Percentiles rank a stretch among this genome's conserved stretches.
Evolutionary conservation across 2,888 invertebrate species (phyloP).

Genomic region (Oscheius sp.): DNA sequence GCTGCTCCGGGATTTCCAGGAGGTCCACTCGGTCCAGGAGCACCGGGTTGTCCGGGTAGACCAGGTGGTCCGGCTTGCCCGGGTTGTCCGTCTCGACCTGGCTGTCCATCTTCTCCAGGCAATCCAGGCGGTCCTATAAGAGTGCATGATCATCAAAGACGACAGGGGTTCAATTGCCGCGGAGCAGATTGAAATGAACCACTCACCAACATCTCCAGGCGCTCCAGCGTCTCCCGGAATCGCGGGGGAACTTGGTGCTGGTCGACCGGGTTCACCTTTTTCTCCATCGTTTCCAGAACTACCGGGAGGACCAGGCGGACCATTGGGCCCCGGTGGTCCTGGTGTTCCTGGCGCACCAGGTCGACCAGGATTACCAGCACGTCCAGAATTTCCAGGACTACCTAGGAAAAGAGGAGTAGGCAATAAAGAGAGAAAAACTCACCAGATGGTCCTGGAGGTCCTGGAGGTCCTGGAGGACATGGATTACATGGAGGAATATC

Average conservation of each 20-base stretch:
- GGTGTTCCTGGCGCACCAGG: slow-evolving; percentile 55
- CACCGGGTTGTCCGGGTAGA: slow-evolving; percentile 63
- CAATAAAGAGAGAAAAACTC: background rate
- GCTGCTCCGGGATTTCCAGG: slow-evolving; percentile 45
- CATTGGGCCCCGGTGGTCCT: slow-evolving; percentile 49
- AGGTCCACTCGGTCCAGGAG: slow-evolving; percentile 54
- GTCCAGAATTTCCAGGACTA: slow-evolving; percentile 50
- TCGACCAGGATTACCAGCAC: slow-evolving; percentile 65
- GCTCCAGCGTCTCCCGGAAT: slow-evolving; percentile 67
- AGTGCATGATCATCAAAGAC: background rate
- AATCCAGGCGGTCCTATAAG: slow-evolving; percentile 55
- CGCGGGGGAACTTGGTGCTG: slow-evolving; percentile 59
- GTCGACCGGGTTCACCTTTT: slow-evolving; percentile 62
- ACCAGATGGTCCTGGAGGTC: slow-evolving; percentile 64
- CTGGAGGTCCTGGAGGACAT: slow-evolving; percentile 66
- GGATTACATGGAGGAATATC: slow-evolving; percentile 70
- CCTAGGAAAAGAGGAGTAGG: background rate
- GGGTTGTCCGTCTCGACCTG: slow-evolving; percentile 64
- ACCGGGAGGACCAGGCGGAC: slow-evolving; percentile 60
- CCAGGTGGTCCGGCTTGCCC: slow-evolving; percentile 63
- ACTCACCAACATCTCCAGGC: slow-evolving; percentile 59
- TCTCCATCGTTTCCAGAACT: slow-evolving; percentile 60
- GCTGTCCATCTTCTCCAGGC: slow-evolving; percentile 64
- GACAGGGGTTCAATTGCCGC: background rate
- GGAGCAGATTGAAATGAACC: background rate